Percentiles rank a stretch among this genome's conserved stretches.
phyloP scores from a whole-genome alignment of 2,797 vertebrate species.

The Halcyon smyrnensis region DNA sequence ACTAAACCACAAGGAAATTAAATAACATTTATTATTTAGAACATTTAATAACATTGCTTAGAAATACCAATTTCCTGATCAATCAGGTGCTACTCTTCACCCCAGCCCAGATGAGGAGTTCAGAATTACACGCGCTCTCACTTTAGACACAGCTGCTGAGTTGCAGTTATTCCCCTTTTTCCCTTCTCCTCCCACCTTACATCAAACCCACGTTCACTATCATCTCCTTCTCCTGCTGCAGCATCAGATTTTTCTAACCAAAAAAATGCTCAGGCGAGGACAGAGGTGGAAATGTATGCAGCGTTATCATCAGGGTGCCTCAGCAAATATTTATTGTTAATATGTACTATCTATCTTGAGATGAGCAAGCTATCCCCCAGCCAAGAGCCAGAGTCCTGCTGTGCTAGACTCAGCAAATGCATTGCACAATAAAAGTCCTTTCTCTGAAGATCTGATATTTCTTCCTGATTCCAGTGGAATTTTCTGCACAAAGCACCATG shows the following conservation, averaged over 20 bases:
- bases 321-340: not conserved
- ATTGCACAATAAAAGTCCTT: not conserved
- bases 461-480: not conserved
- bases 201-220: not conserved
- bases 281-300: not conserved
- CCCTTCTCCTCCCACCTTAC: not conserved
- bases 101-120: not conserved
- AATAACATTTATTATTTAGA: conserved; percentile 32
- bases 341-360: not conserved
- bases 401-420: not conserved
- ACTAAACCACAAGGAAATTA: not conserved
- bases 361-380: not conserved
- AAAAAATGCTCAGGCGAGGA: not conserved
- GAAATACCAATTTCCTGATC: not conserved
- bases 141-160: not conserved
- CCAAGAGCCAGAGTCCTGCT: not conserved
- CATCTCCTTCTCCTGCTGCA: not conserved
- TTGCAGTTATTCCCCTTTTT: not conserved
- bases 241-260: not conserved
- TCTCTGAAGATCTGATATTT: not conserved
- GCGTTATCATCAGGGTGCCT: not conserved
- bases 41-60: not conserved
- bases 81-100: not conserved
- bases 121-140: not conserved
- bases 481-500: not conserved